Evolutionary conservation across 2,888 invertebrate genomes (phyloP).

Genomic region (Cephus spinipes): DNA sequence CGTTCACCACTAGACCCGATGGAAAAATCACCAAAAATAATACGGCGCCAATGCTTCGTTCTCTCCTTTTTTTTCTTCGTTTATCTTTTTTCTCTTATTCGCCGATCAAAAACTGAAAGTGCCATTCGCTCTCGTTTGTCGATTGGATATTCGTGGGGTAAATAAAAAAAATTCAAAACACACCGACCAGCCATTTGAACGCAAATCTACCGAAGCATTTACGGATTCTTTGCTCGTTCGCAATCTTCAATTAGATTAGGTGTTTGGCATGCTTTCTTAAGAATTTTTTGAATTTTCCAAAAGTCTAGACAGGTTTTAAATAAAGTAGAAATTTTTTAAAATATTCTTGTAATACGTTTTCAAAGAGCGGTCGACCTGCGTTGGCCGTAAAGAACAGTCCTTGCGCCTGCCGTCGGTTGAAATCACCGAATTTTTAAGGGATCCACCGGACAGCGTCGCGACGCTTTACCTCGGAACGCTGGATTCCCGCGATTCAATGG

Average conservation of each 20-base stretch:
- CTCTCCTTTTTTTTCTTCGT: slow-evolving; percentile 17
- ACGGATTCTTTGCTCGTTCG: too few species aligned
- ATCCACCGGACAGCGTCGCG: too few species aligned
- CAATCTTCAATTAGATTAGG: too few species aligned
- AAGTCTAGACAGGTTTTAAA: neutral
- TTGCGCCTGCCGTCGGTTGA: slow-evolving; percentile 53
- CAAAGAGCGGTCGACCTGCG: slow-evolving; percentile 9
- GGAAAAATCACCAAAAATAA: slow-evolving; percentile 26
- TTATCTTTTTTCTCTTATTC: slow-evolving; percentile 35
- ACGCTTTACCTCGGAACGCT: slow-evolving; percentile 34
- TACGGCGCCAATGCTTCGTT: slow-evolving; percentile 22
- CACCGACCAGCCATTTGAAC: neutral
- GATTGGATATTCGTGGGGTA: slow-evolving; percentile 14
- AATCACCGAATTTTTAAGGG: slow-evolving; percentile 54
- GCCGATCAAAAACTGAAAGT: slow-evolving; percentile 42
- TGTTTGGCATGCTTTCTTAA: too few species aligned
- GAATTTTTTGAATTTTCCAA: neutral
- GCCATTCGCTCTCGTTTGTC: slow-evolving; percentile 17
- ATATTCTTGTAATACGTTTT: slow-evolving; percentile 17
- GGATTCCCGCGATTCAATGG: too few species aligned
- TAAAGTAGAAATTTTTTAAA: neutral
- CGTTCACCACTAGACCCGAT: too few species aligned
- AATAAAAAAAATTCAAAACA: slow-evolving; percentile 21
- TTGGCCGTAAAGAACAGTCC: slow-evolving; percentile 26
- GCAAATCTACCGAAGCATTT: too few species aligned